Evolutionary conservation across 2,797 vertebrate species (phyloP), one percentile per base, ranked within the genome.

Genomic region (Cyclura pinguis): DNA sequence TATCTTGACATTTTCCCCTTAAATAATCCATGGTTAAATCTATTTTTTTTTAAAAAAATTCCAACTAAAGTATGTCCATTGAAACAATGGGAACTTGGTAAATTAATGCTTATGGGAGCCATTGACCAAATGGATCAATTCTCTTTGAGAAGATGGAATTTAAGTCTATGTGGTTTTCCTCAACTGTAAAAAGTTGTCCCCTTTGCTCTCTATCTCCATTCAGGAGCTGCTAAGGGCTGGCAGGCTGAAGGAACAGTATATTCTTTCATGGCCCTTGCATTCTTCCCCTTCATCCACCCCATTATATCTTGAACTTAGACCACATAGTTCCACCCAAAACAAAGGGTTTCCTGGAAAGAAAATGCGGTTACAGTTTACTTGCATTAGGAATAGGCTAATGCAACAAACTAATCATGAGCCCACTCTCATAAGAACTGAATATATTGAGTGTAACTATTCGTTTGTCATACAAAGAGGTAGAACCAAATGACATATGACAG

Each of bases 401-500:
- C 9, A 82, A 20, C 22, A 62, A 62, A 8, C 27, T 50, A 27
- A 78, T 78, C 77, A 13, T 24, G 22, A 77, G 42, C 42, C 74
- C 47, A 47, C 20, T 47, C 42, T 50, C 22, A 50, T 50, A 47
- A 78, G 50, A 50, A 29, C 42, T 78, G 77, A 50, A 78, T 50
- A 78, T 27, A 29, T 78, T 47, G 47, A 78, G 42, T 24, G 9
- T 50, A 78, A 50, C 77, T 91, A 85, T 87, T 38, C 55, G 14
- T 89, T 94, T 90, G 81, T 90, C 78, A 83, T 24, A 9, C 59
- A 8, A 64, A 22, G 20, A 80, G 88, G 90, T 92, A 88, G n/a
- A 69, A 89, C 84, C 85, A 83, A 92, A 76, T 50, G 91, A 91
- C 78, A 73, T 86, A 38, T 91, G 78, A 86, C 84, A 90, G 87